Evolutionary conservation across 2,113 vertebrate genomes (phyloP).

Genomic region (Emydocephalus ijimae): DNA sequence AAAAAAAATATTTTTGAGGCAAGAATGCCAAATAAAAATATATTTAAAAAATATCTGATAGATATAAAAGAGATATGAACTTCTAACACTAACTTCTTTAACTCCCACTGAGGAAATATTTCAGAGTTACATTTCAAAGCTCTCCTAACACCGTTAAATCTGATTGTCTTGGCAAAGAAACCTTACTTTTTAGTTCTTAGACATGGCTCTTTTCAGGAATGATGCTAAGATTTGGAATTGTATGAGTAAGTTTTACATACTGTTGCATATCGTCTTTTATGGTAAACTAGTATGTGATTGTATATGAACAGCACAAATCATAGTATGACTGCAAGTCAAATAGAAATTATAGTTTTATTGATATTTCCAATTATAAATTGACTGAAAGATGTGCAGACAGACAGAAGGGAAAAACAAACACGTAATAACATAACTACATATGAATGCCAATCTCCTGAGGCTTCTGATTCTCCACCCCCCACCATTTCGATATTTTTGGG

Average conservation of each 20-base stretch:
- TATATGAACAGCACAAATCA: neutral
- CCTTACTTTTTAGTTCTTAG: neutral
- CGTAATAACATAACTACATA: neutral
- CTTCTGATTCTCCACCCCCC: neutral
- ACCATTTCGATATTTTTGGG: neutral
- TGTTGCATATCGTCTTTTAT: neutral
- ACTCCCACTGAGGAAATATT: neutral
- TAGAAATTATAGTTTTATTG: neutral
- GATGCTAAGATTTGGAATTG: neutral
- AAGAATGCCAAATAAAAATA: neutral
- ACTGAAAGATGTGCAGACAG: neutral
- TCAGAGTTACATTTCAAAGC: neutral
- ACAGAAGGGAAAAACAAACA: neutral
- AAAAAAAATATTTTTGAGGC: neutral
- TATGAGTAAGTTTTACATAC: neutral
- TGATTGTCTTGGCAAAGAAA: neutral
- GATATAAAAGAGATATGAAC: neutral
- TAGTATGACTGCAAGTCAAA: neutral
- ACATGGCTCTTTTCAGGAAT: neutral
- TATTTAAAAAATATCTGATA: neutral
- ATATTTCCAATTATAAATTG: neutral
- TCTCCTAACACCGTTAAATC: neutral
- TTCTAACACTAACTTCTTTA: neutral
- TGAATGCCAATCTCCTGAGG: neutral
- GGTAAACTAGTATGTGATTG: neutral